A percentile compares a stretch with the other conserved stretches of the same genome.
Conservation (phyloP, 2,113 vertebrate genomes). For the Porphyrio hochstetteri region DNA sequence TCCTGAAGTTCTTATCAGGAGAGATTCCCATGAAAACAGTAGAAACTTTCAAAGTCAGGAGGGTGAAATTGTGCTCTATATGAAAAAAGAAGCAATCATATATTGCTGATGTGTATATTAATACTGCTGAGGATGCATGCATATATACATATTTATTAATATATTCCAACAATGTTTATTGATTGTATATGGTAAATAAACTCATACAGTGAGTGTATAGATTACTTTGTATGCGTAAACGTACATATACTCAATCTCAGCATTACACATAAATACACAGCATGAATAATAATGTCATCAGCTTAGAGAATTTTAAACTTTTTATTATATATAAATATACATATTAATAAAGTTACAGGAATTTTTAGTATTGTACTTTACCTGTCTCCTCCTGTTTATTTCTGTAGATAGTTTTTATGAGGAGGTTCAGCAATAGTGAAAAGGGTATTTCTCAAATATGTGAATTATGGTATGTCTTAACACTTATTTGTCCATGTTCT, state of each 20-base stretch:
- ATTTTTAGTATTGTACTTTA: not conserved
- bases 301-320: not conserved
- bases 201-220: not conserved
- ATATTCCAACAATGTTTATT: slow-evolving; percentile 22
- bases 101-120: slow-evolving; percentile 32
- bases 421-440: not conserved
- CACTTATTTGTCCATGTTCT: not conserved
- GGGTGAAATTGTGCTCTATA: not conserved
- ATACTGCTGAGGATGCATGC: slow-evolving; percentile 20
- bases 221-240: not conserved
- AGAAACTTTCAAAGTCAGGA: slow-evolving; percentile 10
- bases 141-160: slow-evolving; percentile 42
- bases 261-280: not conserved
- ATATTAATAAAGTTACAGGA: not conserved
- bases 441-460: not conserved
- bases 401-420: not conserved
- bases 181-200: slow-evolving; percentile 34
- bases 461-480: not conserved
- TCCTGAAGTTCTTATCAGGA: not conserved
- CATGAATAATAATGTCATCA: not conserved
- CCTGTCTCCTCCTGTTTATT: not conserved
- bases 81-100: not conserved
- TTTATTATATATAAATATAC: not conserved
- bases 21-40: not conserved
- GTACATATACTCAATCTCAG: not conserved